Base-by-base conservation (phyloP, 2,797 vertebrate genomes). In the Phataginus tricuspis region DNA sequence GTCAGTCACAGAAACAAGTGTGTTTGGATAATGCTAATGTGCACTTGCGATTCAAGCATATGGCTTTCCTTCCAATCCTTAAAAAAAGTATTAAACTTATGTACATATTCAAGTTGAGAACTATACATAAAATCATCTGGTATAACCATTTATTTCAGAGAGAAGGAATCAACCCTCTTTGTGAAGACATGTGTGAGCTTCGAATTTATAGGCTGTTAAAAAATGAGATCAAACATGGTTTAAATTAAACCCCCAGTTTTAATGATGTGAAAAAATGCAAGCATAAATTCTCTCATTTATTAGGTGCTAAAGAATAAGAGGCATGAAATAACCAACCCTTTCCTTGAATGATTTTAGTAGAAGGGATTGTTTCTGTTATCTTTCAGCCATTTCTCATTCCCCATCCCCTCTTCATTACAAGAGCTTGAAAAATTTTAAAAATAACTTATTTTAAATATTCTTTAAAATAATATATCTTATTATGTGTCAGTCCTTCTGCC, bases 131-230 rank as follows among this genome's bases (percentile, higher is more conserved):
- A 31, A 66, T 77, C 29, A 78, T 75, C 42, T 75, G 19, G n/a
- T 64, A 90, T 5, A 90, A 86, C 66, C 2, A 29, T 29, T 68
- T 45, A 89, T 75, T 91, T 90, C 57, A 74, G 42, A 95, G 5
- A 86, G 1, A 39, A 90, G 19, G n/a, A 94, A 42, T 86, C n/a
- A 71, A 71, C 3, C 4, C 9, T 68, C 27, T 69, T 92, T 57
- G 9, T 21, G 11, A 13, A 85, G 14, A 14, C 84, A 90, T 82
- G 72, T 61, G 19, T 59, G 18, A 95, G 25, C 45, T 88, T 90
- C 69, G n/a, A 31, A 84, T 83, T 95, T 63, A 80, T 45, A 66
- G 23, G 94, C 12, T 91, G 66, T 49, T 96, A 88, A 96, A 95
- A 91, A 61, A 39, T 71, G 49, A 83, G 5, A 83, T 61, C 34